phyloP scores from a whole-genome alignment of 2,113 vertebrate genomes.

The Ceyx melanurus region DNA sequence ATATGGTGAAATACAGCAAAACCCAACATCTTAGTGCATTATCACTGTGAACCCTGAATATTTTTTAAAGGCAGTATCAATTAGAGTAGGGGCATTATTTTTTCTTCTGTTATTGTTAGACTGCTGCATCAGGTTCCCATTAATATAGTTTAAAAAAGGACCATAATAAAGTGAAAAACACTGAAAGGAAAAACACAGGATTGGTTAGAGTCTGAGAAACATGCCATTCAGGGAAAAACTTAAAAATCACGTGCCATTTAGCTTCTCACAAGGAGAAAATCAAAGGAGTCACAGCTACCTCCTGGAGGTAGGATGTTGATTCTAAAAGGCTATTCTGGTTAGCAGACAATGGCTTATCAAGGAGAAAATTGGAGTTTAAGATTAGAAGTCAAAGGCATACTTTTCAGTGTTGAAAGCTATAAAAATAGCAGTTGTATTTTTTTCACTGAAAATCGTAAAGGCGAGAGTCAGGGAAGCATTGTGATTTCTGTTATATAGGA shows the following conservation, averaged over 20 bases:
- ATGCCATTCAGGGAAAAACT: neutral
- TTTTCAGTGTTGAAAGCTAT: neutral
- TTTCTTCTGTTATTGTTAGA: neutral
- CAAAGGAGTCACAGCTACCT: neutral
- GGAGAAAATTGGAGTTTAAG: neutral
- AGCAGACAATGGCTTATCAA: neutral
- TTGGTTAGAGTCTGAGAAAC: neutral
- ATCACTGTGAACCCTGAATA: neutral
- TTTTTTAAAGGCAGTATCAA: neutral
- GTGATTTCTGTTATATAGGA: neutral
- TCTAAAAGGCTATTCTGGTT: neutral
- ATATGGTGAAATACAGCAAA: neutral
- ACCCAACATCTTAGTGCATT: neutral
- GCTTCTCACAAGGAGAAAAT: neutral
- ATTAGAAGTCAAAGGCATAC: neutral
- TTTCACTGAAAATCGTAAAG: neutral
- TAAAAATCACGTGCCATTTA: neutral
- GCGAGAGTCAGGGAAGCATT: neutral
- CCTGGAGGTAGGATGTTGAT: neutral
- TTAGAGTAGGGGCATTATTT: neutral
- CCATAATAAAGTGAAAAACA: neutral
- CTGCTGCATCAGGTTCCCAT: neutral
- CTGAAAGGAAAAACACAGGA: neutral
- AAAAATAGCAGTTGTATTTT: neutral
- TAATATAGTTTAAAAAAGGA: neutral